Evolutionary conservation across 1,140 invertebrate genomes (phyloP).

Genomic region (fruit fly (Drosophila melanogaster)): DNA sequence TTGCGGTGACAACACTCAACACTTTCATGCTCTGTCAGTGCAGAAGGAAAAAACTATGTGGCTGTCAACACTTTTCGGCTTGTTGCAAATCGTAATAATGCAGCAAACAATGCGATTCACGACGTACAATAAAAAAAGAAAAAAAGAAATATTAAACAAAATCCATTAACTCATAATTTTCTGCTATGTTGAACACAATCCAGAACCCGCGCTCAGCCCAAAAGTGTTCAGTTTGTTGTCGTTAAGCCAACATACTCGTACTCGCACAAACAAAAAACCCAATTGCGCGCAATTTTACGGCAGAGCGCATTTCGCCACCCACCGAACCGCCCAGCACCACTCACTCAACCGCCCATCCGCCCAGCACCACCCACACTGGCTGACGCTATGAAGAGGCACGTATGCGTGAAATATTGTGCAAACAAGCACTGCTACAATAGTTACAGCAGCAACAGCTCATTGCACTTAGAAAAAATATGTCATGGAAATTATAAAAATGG

Average conservation of each 20-base stretch:
- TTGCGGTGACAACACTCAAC: constrained; percentile 49
- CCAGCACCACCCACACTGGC: constrained; percentile 17
- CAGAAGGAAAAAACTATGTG: constrained; percentile 34
- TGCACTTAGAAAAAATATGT: constrained; percentile 4
- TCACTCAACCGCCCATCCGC: constrained; percentile 25
- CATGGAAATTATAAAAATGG: not conserved
- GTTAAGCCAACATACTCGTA: constrained; percentile 52
- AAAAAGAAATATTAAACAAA: constrained; percentile 60
- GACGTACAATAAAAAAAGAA: not conserved
- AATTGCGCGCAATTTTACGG: constrained; percentile 81
- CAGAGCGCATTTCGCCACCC: constrained; percentile 72
- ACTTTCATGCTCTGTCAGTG: constrained; percentile 77
- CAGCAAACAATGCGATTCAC: constrained; percentile 4
- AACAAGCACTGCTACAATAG: constrained; percentile 58
- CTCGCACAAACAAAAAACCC: constrained; percentile 54
- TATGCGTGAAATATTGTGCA: constrained; percentile 82
- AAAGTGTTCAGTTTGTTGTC: constrained; percentile 74
- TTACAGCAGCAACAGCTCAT: constrained; percentile 26
- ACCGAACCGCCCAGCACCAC: constrained; percentile 13
- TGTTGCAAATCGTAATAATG: constrained; percentile 66
- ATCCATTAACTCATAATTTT: constrained; percentile 83
- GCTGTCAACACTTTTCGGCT: constrained; percentile 65
- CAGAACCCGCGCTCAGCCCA: constrained; percentile 43
- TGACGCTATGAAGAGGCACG: constrained; percentile 48
- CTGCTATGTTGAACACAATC: constrained; percentile 72